Base-by-base conservation (phyloP, 2,888 invertebrate species). In the Eumerus sabulonum region DNA sequence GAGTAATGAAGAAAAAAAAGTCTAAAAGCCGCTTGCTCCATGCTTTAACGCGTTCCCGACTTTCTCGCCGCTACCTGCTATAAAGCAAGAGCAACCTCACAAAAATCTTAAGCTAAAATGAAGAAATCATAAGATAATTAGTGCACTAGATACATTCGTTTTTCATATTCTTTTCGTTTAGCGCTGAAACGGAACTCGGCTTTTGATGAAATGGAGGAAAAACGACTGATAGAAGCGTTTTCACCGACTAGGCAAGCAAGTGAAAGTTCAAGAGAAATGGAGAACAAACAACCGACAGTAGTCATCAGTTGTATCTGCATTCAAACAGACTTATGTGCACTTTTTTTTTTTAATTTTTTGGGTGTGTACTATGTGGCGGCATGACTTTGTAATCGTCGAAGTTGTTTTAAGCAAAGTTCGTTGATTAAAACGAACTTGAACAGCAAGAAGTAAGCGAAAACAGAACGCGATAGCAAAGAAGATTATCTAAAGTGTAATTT, bases 201-300 rank as follows among this genome's bases (percentile, higher is more conserved):
- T 7, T 2, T 27, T 27, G 27, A 44, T 36, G 17, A n/a, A n/a
- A n/a, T n/a, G n/a, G n/a, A 9, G 19, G 16, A 16, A 14, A 60
- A 48, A n/a, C n/a, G n/a, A n/a, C n/a, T n/a, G n/a, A n/a, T n/a
- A n/a, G n/a, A n/a, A n/a, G n/a, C n/a, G n/a, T n/a, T 62, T 62
- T 62, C 42, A 60, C 60, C 53, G 12, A 40, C 40, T 36, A 11
- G 11, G 5, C 11, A 14, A 60, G 45, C 44, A 56, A 56, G 71
- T 71, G 71, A 71, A 71, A 71, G 71, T 56, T 71, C 62, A 71
- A 48, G 18, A 38, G 35, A 54, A 54, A 38, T 19, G 42, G 51
- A 47, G 36, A 62, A 62, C 63, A 83, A 82, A 84, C 82, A 68
- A 71, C 66, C 67, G 14, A 40, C 62, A 27, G 27, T 27, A 2